Evolutionary conservation across 2,888 invertebrate genomes (phyloP), one percentile per base, ranked within the genome.

Genomic region (Trypoxylon attenuatum): DNA sequence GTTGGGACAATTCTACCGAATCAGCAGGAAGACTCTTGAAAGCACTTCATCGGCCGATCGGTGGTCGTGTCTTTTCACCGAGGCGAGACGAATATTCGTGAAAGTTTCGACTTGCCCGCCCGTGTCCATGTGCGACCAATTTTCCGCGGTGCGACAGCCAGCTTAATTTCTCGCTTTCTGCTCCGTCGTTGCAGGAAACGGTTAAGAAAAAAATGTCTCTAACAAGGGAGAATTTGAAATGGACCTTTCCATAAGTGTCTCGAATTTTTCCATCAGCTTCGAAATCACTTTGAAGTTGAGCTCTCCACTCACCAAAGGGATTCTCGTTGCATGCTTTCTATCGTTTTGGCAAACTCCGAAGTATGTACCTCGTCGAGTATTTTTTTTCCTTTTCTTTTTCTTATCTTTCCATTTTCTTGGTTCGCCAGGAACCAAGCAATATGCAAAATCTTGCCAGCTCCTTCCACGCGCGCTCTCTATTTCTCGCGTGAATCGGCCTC

Each of bases 111-210:
- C 50, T 43, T 64, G 49, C 50, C 57, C 42, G 46, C 22, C 50
- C 54, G 54, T 39, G 45, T 71, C 64, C 56, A 66, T 53, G 70
- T 29, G 57, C 67, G 67, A 68, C 66, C 70, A 78, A 80, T 80
- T 77, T 77, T 79, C 77, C 72, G 61, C 62, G 69, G 60, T 41
- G 54, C 75, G 72, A 68, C 66, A 69, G 29, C 60, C 33, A 66
- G 75, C 66, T 70, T 78, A 82, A 84, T 85, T 84, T 84, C 73
- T 78, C 84, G 83, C 84, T 84, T 83, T 85, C 82, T 84, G 79
- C 82, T 18, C 56, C 69, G 47, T 27, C 27, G n/a, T 33, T 10
- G 38, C 49, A 77, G 55, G 59, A 29, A 59, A 50, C 50, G 8
- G 16, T 73, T 58, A 55, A 45, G 53, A 16, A 50, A 45, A 46